These are phyloP conservation scores for Salvelinus namaycush DNA, from an alignment of 2,113 vertebrate species.

Conservation along the genomic window DNA sequence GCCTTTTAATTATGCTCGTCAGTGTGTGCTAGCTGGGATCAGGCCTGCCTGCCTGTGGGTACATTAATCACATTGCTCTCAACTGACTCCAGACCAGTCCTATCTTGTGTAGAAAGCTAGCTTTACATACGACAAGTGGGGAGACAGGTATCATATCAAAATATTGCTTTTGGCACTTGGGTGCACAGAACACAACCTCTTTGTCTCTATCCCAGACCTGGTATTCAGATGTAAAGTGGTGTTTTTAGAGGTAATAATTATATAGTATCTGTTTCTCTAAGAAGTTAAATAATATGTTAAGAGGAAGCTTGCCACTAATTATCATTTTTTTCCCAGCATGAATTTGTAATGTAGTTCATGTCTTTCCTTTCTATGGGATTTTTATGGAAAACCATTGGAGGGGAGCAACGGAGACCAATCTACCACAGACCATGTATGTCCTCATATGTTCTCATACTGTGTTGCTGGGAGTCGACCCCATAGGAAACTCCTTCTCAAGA, in stretches of 20 bases:
- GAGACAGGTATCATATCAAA: slow-evolving; percentile 64
- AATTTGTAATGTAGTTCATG: background rate
- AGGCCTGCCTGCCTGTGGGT: slow-evolving; percentile 19
- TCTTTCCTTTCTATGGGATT: background rate
- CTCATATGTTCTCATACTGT: too few relatives aligned
- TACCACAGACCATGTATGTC: too few relatives aligned
- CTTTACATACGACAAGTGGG: slow-evolving; percentile 47
- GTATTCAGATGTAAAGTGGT: slow-evolving; percentile 37
- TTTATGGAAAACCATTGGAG: background rate
- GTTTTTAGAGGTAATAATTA: slow-evolving; percentile 45
- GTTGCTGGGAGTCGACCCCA: too few relatives aligned
- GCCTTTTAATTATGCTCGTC: slow-evolving; percentile 61
- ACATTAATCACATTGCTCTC: slow-evolving; percentile 52
- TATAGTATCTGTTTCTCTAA: slow-evolving; percentile 49
- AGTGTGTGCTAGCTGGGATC: slow-evolving; percentile 15
- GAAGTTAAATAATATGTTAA: slow-evolving; percentile 29
- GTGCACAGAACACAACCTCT: slow-evolving; percentile 54
- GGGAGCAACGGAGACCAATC: background rate
- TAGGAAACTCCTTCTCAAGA: too few relatives aligned
- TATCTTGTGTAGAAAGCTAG: slow-evolving; percentile 53
- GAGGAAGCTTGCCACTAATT: slow-evolving; percentile 27
- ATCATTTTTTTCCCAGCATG: background rate
- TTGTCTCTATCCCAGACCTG: slow-evolving; percentile 58
- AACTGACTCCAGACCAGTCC: slow-evolving; percentile 48
- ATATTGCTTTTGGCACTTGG: slow-evolving; percentile 61